A percentile compares a stretch with the other conserved stretches of the same genome.
phyloP scores from a whole-genome alignment of 2,888 invertebrate genomes.

The Cyaniris semiargus region DNA sequence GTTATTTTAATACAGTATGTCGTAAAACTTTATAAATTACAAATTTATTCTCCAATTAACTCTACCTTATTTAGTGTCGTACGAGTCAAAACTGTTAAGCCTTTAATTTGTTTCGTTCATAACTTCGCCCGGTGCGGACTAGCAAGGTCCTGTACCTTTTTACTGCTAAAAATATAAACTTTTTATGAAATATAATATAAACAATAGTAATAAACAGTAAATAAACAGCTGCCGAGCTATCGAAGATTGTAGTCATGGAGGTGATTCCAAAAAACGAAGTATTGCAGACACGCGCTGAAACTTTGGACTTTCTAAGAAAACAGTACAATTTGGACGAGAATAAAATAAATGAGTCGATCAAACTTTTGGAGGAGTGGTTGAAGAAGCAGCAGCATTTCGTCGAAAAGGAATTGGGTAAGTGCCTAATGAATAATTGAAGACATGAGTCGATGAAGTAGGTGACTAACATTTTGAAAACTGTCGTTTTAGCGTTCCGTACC shows the following conservation, averaged over 20 bases:
- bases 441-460: too few relatives aligned
- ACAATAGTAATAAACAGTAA: neutral
- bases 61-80: neutral
- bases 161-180: neutral
- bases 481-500: too few relatives aligned
- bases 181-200: neutral
- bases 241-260: neutral
- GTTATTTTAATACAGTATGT: neutral
- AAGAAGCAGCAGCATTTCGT: constrained; percentile 21
- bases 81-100: neutral
- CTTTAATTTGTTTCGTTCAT: neutral
- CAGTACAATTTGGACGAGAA: constrained; percentile 14
- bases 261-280: neutral
- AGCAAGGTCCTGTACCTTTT: neutral
- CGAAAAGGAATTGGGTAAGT: neutral
- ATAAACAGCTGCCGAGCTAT: too few relatives aligned
- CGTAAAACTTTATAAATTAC: neutral
- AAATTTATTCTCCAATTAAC: neutral
- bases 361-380: constrained; percentile 11
- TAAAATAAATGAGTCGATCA: constrained; percentile 1
- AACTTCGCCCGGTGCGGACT: neutral
- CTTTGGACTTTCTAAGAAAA: constrained; percentile 16
- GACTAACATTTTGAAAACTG: too few relatives aligned
- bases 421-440: too few relatives aligned
- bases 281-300: neutral